Percentiles rank a stretch among this genome's conserved stretches.
phyloP scores from a whole-genome alignment of 1,140 invertebrate species.

The Drosophila burlai region DNA sequence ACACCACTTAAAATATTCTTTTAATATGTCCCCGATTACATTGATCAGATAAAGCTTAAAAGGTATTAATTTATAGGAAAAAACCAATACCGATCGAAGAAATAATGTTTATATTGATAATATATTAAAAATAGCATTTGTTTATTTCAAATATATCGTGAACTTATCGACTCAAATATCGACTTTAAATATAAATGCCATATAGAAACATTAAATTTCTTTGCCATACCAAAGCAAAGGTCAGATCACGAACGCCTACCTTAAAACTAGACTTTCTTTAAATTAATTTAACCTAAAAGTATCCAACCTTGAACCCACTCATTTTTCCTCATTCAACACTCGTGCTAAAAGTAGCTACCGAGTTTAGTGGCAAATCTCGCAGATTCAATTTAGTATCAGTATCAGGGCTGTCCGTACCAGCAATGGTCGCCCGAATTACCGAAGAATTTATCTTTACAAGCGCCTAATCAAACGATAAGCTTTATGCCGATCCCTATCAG shows the following conservation, averaged over 20 bases:
- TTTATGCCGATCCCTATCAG: constrained; percentile 72
- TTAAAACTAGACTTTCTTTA: background rate
- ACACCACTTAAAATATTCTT: too few species aligned
- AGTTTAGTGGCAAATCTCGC: constrained; percentile 39
- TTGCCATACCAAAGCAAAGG: too few species aligned
- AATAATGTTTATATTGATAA: background rate
- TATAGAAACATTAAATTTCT: too few species aligned
- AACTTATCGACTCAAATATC: background rate
- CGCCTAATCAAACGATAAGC: constrained; percentile 78
- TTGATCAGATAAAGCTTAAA: too few species aligned
- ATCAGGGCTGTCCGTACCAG: background rate
- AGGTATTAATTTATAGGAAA: too few species aligned
- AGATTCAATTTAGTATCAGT: constrained; percentile 57
- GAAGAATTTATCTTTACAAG: constrained; percentile 68
- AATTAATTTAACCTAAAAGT: background rate
- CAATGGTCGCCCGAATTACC: constrained; percentile 30
- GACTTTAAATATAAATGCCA: background rate
- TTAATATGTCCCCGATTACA: too few species aligned
- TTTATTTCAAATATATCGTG: background rate
- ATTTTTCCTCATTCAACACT: background rate
- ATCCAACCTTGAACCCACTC: background rate
- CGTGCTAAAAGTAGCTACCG: constrained; percentile 29
- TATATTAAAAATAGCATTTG: background rate
- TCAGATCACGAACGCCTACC: background rate
- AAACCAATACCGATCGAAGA: too few species aligned